Evolutionary conservation across 2,797 vertebrate species (phyloP).

Genomic region (Rhyacichthys aspro): DNA sequence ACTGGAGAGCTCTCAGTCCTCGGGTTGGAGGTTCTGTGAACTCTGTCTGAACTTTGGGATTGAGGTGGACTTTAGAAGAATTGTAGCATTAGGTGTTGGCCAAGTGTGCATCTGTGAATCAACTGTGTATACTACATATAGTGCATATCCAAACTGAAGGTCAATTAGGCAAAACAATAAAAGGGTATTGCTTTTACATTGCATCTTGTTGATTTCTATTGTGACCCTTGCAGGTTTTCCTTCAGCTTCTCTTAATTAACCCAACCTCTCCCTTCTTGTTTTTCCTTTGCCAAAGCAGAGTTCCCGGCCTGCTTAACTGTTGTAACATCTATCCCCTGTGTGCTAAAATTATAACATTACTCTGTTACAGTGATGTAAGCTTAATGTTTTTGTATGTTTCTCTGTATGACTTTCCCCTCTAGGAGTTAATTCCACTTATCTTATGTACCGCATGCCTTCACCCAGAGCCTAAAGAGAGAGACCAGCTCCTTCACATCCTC

Average conservation of each 20-base stretch:
- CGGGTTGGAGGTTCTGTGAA: constrained; percentile 56
- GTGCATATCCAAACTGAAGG: constrained; percentile 38
- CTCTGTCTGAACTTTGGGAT: constrained; percentile 64
- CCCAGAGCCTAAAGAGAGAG: constrained; percentile 96
- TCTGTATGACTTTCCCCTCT: constrained; percentile 44
- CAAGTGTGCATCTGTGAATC: constrained; percentile 45
- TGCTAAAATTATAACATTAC: constrained; percentile 17
- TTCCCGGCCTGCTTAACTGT: constrained; percentile 41
- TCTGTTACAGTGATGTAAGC: not conserved
- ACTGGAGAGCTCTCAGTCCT: constrained; percentile 54
- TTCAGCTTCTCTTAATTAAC: constrained; percentile 16
- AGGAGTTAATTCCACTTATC: constrained; percentile 98
- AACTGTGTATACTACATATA: constrained; percentile 9
- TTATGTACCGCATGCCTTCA: constrained; percentile 98
- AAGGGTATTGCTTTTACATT: constrained; percentile 5
- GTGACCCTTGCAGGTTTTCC: constrained; percentile 20
- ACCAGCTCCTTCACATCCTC: constrained; percentile 98
- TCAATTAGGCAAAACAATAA: no score
- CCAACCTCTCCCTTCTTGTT: not conserved
- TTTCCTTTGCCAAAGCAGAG: constrained; percentile 10
- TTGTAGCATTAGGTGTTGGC: constrained; percentile 22
- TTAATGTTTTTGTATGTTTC: constrained; percentile 39
- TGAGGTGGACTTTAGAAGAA: constrained; percentile 22
- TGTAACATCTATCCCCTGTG: constrained; percentile 12
- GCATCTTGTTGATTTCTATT: constrained; percentile 38